A percentile compares a stretch with the other conserved stretches of the same genome.
phyloP scores from a whole-genome alignment of 2,888 invertebrate genomes.

The Catotricha subobsoleta region DNA sequence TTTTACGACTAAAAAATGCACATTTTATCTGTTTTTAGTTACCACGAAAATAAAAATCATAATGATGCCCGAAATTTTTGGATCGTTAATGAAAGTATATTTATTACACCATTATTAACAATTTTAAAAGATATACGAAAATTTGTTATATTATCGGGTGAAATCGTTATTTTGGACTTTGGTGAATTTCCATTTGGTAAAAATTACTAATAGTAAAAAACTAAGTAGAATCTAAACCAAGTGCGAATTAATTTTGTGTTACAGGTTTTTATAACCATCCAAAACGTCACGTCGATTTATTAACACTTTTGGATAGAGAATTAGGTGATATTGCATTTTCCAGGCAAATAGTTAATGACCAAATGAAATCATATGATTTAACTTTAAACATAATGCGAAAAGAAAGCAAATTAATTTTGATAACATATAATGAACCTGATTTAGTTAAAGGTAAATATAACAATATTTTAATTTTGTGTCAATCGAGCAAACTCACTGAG shows the following conservation, averaged over 20 bases:
- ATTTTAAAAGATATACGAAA: slow-evolving; percentile 48
- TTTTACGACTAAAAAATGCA: background rate
- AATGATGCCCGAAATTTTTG: slow-evolving; percentile 17
- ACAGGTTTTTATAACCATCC: slow-evolving; percentile 25
- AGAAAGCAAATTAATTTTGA: slow-evolving; percentile 35
- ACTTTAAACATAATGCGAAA: slow-evolving; percentile 40
- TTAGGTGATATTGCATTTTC: slow-evolving; percentile 33
- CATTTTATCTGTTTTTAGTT: background rate
- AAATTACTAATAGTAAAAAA: background rate
- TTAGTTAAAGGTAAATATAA: slow-evolving; percentile 31
- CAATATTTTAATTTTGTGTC: too few relatives aligned
- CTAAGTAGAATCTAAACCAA: background rate
- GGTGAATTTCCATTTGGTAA: slow-evolving; percentile 51
- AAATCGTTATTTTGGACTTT: slow-evolving; percentile 63
- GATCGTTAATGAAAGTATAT: slow-evolving; percentile 25
- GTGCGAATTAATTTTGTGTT: slow-evolving; percentile 6
- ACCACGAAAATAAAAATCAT: slow-evolving; percentile 4
- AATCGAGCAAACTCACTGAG: too few relatives aligned
- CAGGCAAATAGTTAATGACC: slow-evolving; percentile 23
- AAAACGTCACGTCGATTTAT: slow-evolving; percentile 32
- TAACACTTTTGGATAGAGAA: slow-evolving; percentile 33
- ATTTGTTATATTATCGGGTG: slow-evolving; percentile 48
- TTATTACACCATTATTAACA: slow-evolving; percentile 42
- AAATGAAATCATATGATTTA: slow-evolving; percentile 27
- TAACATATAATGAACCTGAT: slow-evolving; percentile 37